phyloP scores from a whole-genome alignment of 2,113 vertebrate species.

The Festucalex cinctus region DNA sequence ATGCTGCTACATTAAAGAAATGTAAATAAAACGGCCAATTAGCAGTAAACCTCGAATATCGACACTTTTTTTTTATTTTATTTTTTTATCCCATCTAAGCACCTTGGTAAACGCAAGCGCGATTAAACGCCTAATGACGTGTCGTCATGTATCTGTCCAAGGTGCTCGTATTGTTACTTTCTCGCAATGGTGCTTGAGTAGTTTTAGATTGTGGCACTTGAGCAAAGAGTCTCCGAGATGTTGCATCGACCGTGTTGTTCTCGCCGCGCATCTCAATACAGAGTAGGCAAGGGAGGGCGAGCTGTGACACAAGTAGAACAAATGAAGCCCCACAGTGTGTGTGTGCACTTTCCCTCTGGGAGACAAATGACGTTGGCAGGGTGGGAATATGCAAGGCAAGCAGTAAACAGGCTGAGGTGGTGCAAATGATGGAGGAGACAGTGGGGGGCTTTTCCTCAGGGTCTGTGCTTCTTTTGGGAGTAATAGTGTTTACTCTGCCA shows the following conservation, averaged over 20 bases:
- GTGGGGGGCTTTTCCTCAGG: conserved; percentile 36
- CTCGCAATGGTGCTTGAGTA: background rate
- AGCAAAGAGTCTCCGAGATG: background rate
- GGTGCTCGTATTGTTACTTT: background rate
- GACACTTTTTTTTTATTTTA: background rate
- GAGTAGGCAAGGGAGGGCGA: conserved; percentile 5
- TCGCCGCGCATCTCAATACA: background rate
- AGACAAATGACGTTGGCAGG: conserved; percentile 33
- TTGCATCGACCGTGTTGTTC: background rate
- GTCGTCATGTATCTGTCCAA: background rate
- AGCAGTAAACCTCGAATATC: background rate
- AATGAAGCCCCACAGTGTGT: conserved; percentile 12
- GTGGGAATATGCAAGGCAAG: conserved; percentile 44
- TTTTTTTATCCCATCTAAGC: background rate
- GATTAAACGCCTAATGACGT: background rate
- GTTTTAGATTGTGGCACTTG: background rate
- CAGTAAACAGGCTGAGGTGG: conserved; percentile 26
- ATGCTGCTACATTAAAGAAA: background rate
- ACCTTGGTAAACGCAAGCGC: background rate
- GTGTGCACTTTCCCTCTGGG: conserved; percentile 22
- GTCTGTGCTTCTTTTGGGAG: conserved; percentile 36
- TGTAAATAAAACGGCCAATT: background rate
- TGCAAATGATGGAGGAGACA: conserved; percentile 15
- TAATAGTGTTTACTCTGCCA: conserved; percentile 44
- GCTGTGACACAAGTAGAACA: conserved; percentile 18